These are phyloP conservation scores for Gymnothorax javanicus DNA, from an alignment of 2,797 vertebrate genomes.

Conservation along the genomic window DNA sequence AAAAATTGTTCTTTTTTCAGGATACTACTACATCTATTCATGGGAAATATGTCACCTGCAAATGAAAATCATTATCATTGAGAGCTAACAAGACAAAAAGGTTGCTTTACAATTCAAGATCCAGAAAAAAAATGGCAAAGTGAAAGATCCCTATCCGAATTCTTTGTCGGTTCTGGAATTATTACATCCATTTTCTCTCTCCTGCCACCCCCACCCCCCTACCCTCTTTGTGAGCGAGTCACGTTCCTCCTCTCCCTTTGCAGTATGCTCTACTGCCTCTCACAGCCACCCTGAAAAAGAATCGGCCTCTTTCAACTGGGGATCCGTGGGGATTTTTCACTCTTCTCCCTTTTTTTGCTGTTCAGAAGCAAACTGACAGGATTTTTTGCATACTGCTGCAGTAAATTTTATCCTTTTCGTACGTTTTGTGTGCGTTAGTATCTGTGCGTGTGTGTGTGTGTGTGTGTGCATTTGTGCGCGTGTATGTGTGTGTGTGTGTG, in stretches of 20 bases:
- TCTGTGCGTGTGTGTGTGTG: neutral
- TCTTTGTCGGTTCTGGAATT: neutral
- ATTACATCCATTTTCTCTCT: neutral
- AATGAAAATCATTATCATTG: neutral
- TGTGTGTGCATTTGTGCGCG: neutral
- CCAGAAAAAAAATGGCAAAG: conserved; percentile 12
- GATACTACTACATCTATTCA: neutral
- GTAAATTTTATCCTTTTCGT: conserved; percentile 28
- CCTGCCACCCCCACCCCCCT: neutral
- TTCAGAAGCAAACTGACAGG: conserved; percentile 28
- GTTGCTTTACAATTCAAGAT: neutral
- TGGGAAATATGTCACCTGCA: neutral
- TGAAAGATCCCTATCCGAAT: neutral
- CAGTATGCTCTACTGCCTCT: neutral
- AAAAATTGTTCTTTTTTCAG: neutral
- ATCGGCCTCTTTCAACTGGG: conserved; percentile 23
- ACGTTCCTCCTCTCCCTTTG: neutral
- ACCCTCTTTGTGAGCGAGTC: neutral
- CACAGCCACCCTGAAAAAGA: conserved; percentile 16
- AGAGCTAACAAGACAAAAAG: conserved; percentile 6
- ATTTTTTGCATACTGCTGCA: neutral
- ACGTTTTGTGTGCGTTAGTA: neutral
- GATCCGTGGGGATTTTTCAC: conserved; percentile 8
- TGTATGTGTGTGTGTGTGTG: neutral
- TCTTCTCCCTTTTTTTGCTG: conserved; percentile 4